A percentile compares a stretch with the other conserved stretches of the same genome.
Conservation (phyloP, 2,888 invertebrate genomes). For the Leistus spinibarbis region DNA sequence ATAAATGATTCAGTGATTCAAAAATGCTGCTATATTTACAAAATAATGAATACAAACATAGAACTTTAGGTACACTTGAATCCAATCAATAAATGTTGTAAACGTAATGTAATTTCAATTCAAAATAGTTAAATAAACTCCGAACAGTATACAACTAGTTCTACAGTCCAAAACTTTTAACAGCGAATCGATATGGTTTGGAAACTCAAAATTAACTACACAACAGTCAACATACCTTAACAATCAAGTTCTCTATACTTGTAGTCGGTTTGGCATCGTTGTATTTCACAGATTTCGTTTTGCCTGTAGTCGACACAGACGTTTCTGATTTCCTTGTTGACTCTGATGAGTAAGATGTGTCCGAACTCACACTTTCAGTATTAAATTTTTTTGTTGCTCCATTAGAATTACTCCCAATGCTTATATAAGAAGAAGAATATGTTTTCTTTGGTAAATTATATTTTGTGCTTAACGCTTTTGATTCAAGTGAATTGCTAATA, state of each 20-base stretch:
- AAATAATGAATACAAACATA: no score
- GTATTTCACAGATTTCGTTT: neutral
- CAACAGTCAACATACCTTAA: constrained; percentile 13
- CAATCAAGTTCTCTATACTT: constrained; percentile 4
- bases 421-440: neutral
- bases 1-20: no score
- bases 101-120: neutral
- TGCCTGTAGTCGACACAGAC: neutral
- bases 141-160: neutral
- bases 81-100: neutral
- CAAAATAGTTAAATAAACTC: neutral
- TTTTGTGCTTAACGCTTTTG: no score
- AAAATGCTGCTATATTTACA: no score
- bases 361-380: neutral
- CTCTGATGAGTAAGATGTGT: neutral
- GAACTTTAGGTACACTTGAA: no score
- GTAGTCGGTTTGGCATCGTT: neutral
- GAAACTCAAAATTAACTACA: neutral
- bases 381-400: neutral
- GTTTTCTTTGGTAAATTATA: no score
- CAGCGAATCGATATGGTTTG: neutral
- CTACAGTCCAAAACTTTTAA: neutral
- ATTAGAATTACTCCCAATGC: neutral
- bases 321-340: neutral
- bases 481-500: neutral